Base-by-base conservation (phyloP, 2,113 vertebrate genomes). In the Synodontis membranacea region DNA sequence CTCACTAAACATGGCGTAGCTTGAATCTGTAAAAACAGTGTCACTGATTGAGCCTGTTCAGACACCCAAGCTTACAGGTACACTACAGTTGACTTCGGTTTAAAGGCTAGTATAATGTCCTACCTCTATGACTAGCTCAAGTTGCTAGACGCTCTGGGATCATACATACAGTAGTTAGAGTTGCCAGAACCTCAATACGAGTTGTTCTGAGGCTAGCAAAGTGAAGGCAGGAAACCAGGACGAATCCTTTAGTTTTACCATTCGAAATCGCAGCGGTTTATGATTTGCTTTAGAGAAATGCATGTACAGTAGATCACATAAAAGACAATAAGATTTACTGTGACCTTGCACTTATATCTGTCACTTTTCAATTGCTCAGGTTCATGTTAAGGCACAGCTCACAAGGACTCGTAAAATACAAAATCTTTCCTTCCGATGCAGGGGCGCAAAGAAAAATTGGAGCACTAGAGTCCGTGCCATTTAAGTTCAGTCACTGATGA, bases 11-110 rank as follows among this genome's bases (percentile, higher is more conserved):
- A 64, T 9, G 44, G 64, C 60, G 75, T 68, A 82, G 52, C 28
- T 82, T 62, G 44, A 39, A 60, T 70, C n/a, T 83, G 15, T 58
- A 60, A 80, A 80, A 86, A 74, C 52, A 31, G 42, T 52, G 82
- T 80, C 85, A 86, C 66, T 81, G 82, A 84, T n/a, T 89, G 82
- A 58, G 75, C 82, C 39, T 62, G 31, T 80, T 86, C 42, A n/a
- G 72, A 76, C 54, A 56, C 54, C 10, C 25, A 62, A 10, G 39
- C 25, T 19, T 4, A 25, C 60, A 23, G 28, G 15, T 83, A 42
- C 86, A 50, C 66, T 34, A 19, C n/a, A n/a, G 39, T 37, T 28
- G 21, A 52, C 28, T 39, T 21, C 0, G 31, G 54, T 88, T 86
- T 88, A 88, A 70, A 84, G 80, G 72, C 80, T 48, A 21, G 70